Conservation (phyloP, 2,113 vertebrate species). For the Callocephalon fimbriatum region DNA sequence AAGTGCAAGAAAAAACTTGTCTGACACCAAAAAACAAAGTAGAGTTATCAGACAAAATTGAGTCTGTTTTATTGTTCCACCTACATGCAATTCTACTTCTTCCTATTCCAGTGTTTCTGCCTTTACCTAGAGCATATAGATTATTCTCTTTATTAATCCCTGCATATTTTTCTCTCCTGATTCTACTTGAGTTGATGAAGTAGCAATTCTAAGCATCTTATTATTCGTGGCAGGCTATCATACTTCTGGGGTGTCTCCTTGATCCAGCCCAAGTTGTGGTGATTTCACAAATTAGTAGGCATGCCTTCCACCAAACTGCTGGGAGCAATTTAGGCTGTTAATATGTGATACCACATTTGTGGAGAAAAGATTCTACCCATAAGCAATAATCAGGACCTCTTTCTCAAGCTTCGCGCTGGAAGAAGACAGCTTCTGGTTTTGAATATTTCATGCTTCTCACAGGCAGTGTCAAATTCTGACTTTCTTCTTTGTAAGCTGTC, state of each 20-base stretch:
- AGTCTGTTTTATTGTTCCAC: not conserved
- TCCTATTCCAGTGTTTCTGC: not conserved
- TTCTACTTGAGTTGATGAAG: not conserved
- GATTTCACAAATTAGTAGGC: not conserved
- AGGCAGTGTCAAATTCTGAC: not conserved
- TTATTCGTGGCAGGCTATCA: not conserved
- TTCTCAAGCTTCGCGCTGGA: not conserved
- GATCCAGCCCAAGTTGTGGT: not conserved
- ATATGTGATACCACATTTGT: not conserved
- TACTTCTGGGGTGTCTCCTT: not conserved
- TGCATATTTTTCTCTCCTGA: not conserved
- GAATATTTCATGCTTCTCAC: not conserved
- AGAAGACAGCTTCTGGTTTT: not conserved
- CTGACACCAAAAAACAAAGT: not conserved
- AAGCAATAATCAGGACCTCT: not conserved
- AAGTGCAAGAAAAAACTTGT: not conserved
- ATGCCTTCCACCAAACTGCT: not conserved
- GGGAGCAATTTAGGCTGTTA: not conserved
- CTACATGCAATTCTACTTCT: not conserved
- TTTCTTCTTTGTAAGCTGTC: not conserved
- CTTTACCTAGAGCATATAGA: not conserved
- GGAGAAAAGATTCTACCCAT: not conserved
- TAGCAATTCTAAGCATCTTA: not conserved
- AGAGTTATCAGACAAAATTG: not conserved
- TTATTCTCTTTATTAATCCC: not conserved